These are phyloP conservation scores for Aurelia sp. DNA, from an alignment of 30 jellyfish, hydroid and myxozoan species.

Conservation along the genomic window DNA sequence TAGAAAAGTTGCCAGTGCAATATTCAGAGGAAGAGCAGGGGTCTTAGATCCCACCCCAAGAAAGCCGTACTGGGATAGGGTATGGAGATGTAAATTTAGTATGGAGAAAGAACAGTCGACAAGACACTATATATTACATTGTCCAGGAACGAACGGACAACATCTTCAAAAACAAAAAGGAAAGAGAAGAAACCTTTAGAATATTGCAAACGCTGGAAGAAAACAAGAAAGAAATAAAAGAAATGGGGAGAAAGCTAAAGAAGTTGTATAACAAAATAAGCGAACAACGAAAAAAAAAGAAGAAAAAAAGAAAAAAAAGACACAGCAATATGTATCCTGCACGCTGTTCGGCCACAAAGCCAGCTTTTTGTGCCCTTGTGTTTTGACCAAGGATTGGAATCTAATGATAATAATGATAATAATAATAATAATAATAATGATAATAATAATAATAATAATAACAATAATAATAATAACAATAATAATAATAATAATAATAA, in stretches of 20 bases:
- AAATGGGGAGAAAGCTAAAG: neutral
- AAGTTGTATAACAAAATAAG: neutral
- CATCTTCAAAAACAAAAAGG: neutral
- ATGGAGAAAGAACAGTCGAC: neutral
- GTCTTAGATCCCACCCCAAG: neutral
- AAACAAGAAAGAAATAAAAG: neutral
- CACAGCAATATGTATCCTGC: neutral
- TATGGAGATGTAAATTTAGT: no score
- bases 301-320: neutral
- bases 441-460: no score
- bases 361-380: conserved; percentile 3
- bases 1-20: conserved; percentile 12
- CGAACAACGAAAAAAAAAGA: neutral
- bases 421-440: no score
- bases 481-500: no score
- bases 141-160: conserved; percentile 11
- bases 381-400: conserved; percentile 7
- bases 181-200: conserved; percentile 5
- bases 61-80: no score
- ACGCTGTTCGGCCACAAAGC: conserved; percentile 5
- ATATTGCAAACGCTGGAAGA: neutral
- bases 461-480: no score
- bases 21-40: conserved; percentile 11
- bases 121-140: neutral
- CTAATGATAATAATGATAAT: neutral